phyloP scores from a whole-genome alignment of 2,888 invertebrate species.

The Lutraria lutraria region DNA sequence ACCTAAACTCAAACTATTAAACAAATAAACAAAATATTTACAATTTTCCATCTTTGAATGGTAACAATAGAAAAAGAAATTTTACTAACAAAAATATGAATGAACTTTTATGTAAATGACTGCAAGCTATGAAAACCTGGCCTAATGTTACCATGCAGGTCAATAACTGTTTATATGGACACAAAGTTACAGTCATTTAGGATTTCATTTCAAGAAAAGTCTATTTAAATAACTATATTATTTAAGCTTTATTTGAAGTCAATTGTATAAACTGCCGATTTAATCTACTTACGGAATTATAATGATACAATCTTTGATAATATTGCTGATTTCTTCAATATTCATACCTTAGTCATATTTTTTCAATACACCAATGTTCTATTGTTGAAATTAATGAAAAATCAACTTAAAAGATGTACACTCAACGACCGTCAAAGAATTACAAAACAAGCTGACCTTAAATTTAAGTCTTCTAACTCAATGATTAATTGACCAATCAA shows the following conservation, averaged over 20 bases:
- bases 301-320: conserved; percentile 19
- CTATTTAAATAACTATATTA: not conserved
- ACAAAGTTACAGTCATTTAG: not conserved
- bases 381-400: conserved; percentile 5
- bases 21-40: not conserved
- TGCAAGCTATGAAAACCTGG: not conserved
- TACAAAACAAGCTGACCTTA: not conserved
- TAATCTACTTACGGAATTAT: conserved; percentile 30
- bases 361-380: not conserved
- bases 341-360: conserved; percentile 14
- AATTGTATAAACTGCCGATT: conserved; percentile 26
- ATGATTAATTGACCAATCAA: conserved; percentile 16
- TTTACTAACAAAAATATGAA: not conserved
- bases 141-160: conserved; percentile 8
- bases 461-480: not conserved
- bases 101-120: not conserved
- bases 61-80: not conserved
- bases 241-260: conserved; percentile 31
- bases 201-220: conserved; percentile 13
- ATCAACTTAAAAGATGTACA: not conserved
- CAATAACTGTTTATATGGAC: not conserved
- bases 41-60: not conserved
- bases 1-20: not conserved
- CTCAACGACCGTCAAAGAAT: not conserved
- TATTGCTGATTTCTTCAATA: not conserved